Percentiles rank a stretch among this genome's conserved stretches.
These are phyloP conservation scores for Toxotes chatareus DNA, from an alignment of 2,113 vertebrate genomes.

Conservation along the genomic window DNA sequence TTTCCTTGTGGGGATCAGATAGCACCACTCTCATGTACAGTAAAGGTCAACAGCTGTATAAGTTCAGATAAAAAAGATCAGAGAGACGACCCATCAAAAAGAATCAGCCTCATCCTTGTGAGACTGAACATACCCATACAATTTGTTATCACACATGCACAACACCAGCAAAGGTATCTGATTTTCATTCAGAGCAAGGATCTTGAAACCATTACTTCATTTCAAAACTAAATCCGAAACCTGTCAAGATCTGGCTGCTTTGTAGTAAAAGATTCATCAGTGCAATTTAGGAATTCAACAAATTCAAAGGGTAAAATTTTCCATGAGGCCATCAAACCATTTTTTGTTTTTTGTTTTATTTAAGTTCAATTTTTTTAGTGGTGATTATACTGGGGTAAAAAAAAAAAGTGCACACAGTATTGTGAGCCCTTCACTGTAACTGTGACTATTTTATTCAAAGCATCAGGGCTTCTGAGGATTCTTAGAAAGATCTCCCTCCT, in stretches of 20 bases:
- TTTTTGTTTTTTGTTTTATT: background rate
- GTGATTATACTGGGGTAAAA: background rate
- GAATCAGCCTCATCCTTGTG: background rate
- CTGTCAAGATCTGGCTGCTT: conserved; percentile 2
- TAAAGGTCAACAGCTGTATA: conserved; percentile 37
- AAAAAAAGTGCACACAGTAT: background rate
- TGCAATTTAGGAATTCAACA: conserved; percentile 12
- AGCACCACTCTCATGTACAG: conserved; percentile 18
- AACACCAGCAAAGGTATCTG: background rate
- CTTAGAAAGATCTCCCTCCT: background rate
- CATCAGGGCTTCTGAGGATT: background rate
- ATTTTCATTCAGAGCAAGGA: conserved; percentile 1
- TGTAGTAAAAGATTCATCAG: conserved; percentile 9
- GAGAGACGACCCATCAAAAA: background rate
- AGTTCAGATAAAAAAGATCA: conserved; percentile 13
- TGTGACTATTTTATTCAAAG: background rate
- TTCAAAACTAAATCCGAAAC: background rate
- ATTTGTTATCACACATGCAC: background rate
- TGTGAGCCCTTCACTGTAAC: conserved; percentile 11
- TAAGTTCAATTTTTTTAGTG: background rate
- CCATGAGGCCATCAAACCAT: background rate
- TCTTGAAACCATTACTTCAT: background rate
- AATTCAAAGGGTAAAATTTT: background rate
- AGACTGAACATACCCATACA: conserved; percentile 1
- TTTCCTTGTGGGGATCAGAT: conserved; percentile 33